phyloP scores from a whole-genome alignment of 2,888 invertebrate species.

The Diloba caeruleocephala region DNA sequence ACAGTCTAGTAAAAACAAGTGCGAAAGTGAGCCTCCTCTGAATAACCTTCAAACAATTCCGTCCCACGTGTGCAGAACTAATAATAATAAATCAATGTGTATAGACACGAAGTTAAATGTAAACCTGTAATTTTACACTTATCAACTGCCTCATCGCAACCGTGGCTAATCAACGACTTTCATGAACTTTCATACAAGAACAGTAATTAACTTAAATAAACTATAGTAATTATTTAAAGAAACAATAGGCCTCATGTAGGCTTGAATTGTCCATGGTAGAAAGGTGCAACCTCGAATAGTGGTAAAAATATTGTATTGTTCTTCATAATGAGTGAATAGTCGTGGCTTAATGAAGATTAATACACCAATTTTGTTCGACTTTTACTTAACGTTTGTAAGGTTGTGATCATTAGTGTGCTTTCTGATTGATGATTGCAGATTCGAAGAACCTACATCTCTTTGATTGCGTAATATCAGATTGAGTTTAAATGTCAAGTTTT shows the following conservation, averaged over 20 bases:
- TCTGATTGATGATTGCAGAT: conserved; percentile 36
- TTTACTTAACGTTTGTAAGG: conserved; percentile 51
- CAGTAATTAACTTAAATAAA: conserved; percentile 29
- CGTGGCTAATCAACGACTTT: conserved; percentile 26
- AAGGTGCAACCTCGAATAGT: conserved; percentile 3
- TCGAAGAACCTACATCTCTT: conserved; percentile 11
- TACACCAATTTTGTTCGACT: conserved; percentile 56
- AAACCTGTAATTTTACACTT: conserved; percentile 38
- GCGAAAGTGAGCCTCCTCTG: conserved; percentile 4
- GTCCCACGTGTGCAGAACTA: conserved; percentile 28
- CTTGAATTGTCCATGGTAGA: conserved; percentile 6
- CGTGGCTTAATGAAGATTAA: conserved; percentile 62
- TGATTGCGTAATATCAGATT: conserved; percentile 23
- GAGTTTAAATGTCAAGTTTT: conserved; percentile 23
- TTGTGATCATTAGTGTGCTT: conserved; percentile 26
- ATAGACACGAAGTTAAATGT: conserved; percentile 19
- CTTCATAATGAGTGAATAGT: conserved; percentile 37
- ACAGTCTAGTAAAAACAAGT: conserved; percentile 3
- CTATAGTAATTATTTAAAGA: conserved; percentile 12
- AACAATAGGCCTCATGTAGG: conserved; percentile 31
- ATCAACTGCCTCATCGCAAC: conserved; percentile 21
- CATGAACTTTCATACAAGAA: conserved; percentile 33
- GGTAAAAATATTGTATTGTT: conserved; percentile 29
- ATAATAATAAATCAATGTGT: conserved; percentile 31
- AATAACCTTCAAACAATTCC: conserved; percentile 11